A percentile compares a stretch with the other conserved stretches of the same genome.
Evolutionary conservation across 2,888 invertebrate species (phyloP).

Genomic region (Dicyrtoma fusca): DNA sequence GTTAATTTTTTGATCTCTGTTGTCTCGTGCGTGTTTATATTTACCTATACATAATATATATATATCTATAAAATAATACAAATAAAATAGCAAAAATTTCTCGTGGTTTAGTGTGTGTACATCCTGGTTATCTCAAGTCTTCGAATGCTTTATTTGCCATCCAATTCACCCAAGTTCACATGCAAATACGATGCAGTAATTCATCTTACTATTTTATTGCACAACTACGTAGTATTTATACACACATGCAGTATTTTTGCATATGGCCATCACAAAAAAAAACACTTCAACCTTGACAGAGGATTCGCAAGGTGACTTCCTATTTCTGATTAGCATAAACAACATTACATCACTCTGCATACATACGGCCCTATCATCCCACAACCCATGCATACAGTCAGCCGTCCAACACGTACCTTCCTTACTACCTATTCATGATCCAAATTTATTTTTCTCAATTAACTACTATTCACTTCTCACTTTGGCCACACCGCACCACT

Average conservation of each 20-base stretch:
- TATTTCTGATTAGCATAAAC: conserved; percentile 42
- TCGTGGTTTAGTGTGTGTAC: conserved; percentile 42
- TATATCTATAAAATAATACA: conserved; percentile 24
- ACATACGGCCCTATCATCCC: neutral
- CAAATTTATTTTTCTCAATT: conserved; percentile 17
- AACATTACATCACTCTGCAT: conserved; percentile 36
- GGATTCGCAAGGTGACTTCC: conserved; percentile 40
- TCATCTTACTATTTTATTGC: neutral
- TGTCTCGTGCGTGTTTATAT: conserved; percentile 43
- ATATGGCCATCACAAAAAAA: conserved; percentile 19
- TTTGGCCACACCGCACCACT: no score
- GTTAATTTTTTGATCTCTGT: conserved; percentile 45
- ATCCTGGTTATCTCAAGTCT: neutral
- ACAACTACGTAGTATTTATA: neutral
- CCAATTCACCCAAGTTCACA: neutral
- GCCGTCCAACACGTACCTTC: neutral
- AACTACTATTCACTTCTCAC: neutral
- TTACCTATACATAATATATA: conserved; percentile 31
- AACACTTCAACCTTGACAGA: conserved; percentile 38
- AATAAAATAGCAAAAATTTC: conserved; percentile 37
- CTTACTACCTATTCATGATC: conserved; percentile 1
- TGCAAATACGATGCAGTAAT: conserved; percentile 1
- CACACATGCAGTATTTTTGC: conserved; percentile 27
- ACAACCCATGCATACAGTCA: neutral
- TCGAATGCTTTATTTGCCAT: neutral